Evolutionary conservation across 2,113 vertebrate species (phyloP), one percentile per base, ranked within the genome.

Genomic region (Sebastes schlegelii): DNA sequence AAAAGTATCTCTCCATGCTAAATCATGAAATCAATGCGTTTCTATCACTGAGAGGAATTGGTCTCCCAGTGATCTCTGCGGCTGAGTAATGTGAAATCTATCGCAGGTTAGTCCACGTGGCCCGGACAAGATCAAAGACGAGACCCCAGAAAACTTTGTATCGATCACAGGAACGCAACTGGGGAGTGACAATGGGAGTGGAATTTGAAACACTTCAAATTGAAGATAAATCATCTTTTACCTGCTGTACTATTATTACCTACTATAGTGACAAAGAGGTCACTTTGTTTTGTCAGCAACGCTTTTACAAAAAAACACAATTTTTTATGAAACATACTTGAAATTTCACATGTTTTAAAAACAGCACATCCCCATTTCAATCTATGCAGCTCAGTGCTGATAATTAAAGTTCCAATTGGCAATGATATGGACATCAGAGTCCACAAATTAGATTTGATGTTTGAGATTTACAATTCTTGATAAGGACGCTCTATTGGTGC

Each of bases 41-140:
- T 89, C 91, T 87, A 86, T 87, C 88, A 79, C 72, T 17, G 83
- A 77, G 91, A 92, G 83, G 86, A 90, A 93, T 89, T 76, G 90
- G 82, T 89, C 85, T 76, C 62, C 87, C 1, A 81, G 81, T 82
- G 87, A 89, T 89, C 84, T 80, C 73, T 72, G 89, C 26, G 78
- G 88, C 79, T 88, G 90, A 92, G 83, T 92, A 94, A 94, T 94
- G 94, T 75, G 84, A 92, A 94, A 94, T 94, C 92, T 72, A 94
- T 94, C 43, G 8, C 84, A 87, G 90, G 91, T 92, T 91, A 91
- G 83, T 88, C 80, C 83, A 62, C 85, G 1, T 42, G 64, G 87
- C 79, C 80, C 6, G 77, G 84, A 92, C 92, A 91, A 83, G 89
- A 90, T 83, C 90, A 89, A 82, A 90, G 87, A 92, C 89, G 86